Base-by-base conservation (phyloP, 2,113 vertebrate species). In the Oreotrochilus melanogaster region DNA sequence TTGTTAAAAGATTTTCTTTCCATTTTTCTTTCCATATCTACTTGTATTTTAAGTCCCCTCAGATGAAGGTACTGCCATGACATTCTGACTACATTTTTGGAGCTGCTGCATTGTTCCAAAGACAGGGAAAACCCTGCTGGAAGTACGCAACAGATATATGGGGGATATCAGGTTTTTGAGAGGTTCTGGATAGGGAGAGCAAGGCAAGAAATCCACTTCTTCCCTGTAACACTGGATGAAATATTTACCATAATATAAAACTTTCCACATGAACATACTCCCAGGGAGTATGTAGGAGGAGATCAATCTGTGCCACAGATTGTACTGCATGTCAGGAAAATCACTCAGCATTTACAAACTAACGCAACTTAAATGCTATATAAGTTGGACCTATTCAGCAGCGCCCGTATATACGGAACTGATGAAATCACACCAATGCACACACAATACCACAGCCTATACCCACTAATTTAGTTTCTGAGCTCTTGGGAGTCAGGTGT, bases 381-480 rank as follows among this genome's bases (percentile, higher is more conserved):
- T 27, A 61, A 86, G 8, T 42, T 28, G 48, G 37, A 54, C 10
- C 2, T 39, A 1, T 56, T 51, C 58, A 83, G 50, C 33, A 76
- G 28, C 2, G 0, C 27, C 19, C 15, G 37, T 39, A 61, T 83
- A 60, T 42, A 65, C 17, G 2, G 1, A 53, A 33, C 18, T 14
- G 9, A 54, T 35, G 18, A 54, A 65, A 60, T 14, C 66, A 62
- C 60, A 67, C 15, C 4, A 22, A 22, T 47, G 54, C 47, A 21
- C 2, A 5, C 25, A 15, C 1, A 5, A 1, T 18, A 39, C 11
- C 21, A 67, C 66, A 42, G 24, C 4, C 30, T 0, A 0, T 16
- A 60, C 18, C 17, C 35, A n/a, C 0, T 1, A 6, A 18, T 21
- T 24, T 56, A 27, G 6, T n/a, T 64, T 56, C 43, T 37, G 54